These are phyloP conservation scores for Margarornis squamiger DNA, from an alignment of 2,797 vertebrate genomes.

Conservation along the genomic window DNA sequence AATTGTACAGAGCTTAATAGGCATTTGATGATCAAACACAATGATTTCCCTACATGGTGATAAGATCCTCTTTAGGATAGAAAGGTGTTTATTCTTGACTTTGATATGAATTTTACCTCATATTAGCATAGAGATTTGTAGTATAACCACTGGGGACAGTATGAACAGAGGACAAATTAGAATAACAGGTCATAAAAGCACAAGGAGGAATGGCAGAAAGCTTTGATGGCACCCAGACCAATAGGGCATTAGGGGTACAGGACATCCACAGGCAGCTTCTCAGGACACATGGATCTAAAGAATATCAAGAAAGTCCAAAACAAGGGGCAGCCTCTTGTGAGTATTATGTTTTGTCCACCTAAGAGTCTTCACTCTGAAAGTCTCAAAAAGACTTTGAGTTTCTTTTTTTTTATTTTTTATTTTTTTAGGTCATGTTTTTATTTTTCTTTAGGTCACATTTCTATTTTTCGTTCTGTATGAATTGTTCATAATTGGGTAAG, in stretches of 20 bases:
- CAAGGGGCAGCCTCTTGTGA: background rate
- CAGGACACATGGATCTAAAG: background rate
- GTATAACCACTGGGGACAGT: background rate
- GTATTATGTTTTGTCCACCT: background rate
- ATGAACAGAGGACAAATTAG: background rate
- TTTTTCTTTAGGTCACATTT: too few relatives aligned
- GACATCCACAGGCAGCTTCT: background rate
- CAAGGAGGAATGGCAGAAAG: background rate
- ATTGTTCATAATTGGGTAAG: background rate
- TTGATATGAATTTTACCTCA: background rate
- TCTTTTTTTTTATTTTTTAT: accelerated
- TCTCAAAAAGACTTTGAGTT: background rate
- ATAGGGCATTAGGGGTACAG: background rate
- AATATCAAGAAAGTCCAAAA: background rate
- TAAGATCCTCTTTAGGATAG: background rate
- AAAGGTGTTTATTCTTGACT: background rate
- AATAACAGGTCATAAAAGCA: background rate
- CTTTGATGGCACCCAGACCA: background rate
- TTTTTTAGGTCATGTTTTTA: background rate
- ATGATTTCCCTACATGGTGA: background rate
- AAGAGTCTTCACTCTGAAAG: background rate
- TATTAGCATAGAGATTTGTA: background rate
- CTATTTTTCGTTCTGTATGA: background rate
- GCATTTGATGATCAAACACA: background rate
- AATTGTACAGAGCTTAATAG: background rate